phyloP scores from a whole-genome alignment of 2,113 vertebrate genomes.

The Corythornis cristatus region DNA sequence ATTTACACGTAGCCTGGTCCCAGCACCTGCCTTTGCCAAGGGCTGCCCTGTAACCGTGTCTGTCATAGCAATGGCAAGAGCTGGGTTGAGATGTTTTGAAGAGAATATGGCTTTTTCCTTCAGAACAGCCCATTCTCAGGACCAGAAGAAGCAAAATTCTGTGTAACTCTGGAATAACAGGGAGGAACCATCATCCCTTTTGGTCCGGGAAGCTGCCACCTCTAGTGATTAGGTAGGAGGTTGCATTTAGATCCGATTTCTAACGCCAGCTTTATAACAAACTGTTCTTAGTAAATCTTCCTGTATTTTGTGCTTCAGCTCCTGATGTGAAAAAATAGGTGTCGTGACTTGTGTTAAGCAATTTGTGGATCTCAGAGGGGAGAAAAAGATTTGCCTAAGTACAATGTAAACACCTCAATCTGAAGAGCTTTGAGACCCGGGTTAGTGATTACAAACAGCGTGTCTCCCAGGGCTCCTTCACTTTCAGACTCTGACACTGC shows the following conservation, averaged over 20 bases:
- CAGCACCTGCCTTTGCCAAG: background rate
- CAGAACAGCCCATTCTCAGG: background rate
- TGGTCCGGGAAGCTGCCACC: background rate
- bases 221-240: background rate
- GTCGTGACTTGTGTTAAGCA: background rate
- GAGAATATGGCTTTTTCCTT: background rate
- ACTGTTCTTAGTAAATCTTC: background rate
- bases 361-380: background rate
- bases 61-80: background rate
- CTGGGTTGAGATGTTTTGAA: background rate
- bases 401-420: conserved; percentile 10
- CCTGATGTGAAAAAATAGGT: background rate
- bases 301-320: background rate
- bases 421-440: background rate
- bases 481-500: background rate
- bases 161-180: background rate
- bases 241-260: background rate
- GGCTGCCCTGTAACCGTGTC: background rate
- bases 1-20: background rate
- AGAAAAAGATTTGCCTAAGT: background rate
- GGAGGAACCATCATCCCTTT: background rate
- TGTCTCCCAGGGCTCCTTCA: background rate
- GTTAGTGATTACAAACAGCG: background rate
- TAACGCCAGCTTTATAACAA: background rate
- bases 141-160: background rate